Base-by-base conservation (phyloP, 2,797 vertebrate species). In the Acridotheres tristis region DNA sequence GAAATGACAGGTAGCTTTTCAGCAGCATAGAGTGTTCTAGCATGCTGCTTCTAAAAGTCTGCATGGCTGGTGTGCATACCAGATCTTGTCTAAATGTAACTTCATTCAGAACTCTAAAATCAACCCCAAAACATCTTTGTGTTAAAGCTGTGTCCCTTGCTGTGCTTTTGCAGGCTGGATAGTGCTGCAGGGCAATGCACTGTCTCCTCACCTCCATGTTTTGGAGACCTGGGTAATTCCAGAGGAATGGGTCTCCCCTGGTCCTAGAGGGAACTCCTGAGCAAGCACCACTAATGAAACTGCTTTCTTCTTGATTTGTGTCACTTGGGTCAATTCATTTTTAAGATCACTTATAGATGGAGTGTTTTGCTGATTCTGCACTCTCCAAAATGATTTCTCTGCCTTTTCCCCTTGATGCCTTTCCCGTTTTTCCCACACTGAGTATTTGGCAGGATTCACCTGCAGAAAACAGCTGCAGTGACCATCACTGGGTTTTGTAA, bases 1-100 rank as follows among this genome's bases (percentile, higher is more conserved):
- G 30, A 71, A 50, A 57, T 0, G 21, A 38, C 13, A 78, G 6
- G 16, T 23, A 34, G 45, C 9, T 90, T 85, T 92, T 68, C 43
- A 59, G 55, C 38, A 72, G 21, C 19, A 4, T 1, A 5, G 3
- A 34, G 7, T 6, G 3, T 50, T 58, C 38, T 2, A n/a, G 13
- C 48, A 6, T 12, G 26, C 55, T 76, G 25, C 59, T 75, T 76
- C 17, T 18, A 14, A 16, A 66, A 66, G 42, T 16, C 40, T 79
- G 13, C 9, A 0, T 27, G 48, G 25, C 40, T 29, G 40, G 3
- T 16, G 32, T 8, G 38, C 43, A 34, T 13, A 10, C 12, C 30
- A 32, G 58, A 38, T 26, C 6, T 68, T 26, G 8, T 4, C 36
- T 15, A 32, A 50, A 5, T 6, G 14, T 47, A 25, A 29, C 36